Conservation (phyloP, 2,113 vertebrate genomes). For the Heterochromis multidens region DNA sequence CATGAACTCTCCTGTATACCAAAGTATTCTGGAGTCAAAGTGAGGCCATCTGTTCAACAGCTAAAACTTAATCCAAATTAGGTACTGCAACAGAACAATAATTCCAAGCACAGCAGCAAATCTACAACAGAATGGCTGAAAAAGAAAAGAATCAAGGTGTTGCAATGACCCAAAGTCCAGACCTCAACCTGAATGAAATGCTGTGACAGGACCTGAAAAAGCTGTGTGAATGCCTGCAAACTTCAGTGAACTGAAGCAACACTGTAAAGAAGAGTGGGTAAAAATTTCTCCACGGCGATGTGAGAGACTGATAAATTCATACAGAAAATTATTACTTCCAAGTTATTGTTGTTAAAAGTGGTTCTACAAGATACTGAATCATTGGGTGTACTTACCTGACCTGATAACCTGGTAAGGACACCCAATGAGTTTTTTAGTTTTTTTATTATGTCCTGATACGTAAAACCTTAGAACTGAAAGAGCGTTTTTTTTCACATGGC, state of each 20-base stretch:
- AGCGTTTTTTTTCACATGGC: not conserved
- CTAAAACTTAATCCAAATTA: not conserved
- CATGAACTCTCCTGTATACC: not conserved
- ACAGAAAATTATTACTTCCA: not conserved
- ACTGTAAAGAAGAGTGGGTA: not conserved
- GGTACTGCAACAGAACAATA: not conserved
- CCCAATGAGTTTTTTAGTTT: not conserved
- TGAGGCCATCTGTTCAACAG: not conserved
- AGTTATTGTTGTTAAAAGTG: not conserved
- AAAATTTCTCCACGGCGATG: not conserved
- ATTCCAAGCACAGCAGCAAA: not conserved
- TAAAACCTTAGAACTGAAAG: not conserved
- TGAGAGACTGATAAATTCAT: not conserved
- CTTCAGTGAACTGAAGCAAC: not conserved
- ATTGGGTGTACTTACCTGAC: not conserved
- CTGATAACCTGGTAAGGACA: not conserved
- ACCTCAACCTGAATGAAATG: not conserved
- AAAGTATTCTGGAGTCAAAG: not conserved
- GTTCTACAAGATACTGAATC: not conserved
- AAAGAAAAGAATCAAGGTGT: not conserved
- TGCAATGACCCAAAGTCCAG: not conserved
- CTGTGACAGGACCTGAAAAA: not conserved
- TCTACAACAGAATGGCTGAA: not conserved
- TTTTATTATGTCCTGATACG: not conserved
- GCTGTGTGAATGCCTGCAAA: not conserved